phyloP scores from a whole-genome alignment of 1,140 invertebrate species.

The Gryon sp. region DNA sequence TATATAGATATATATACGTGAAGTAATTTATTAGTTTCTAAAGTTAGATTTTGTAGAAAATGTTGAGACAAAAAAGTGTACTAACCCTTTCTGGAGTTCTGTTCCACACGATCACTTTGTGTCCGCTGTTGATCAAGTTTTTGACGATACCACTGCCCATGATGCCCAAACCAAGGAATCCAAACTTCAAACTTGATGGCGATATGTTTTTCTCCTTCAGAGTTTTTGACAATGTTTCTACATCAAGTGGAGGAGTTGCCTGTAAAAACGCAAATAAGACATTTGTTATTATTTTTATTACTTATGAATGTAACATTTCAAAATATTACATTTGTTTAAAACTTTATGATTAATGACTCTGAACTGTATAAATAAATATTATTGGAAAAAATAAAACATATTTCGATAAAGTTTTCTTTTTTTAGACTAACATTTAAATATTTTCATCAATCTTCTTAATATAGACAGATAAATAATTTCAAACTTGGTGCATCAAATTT shows the following conservation, averaged over 20 bases:
- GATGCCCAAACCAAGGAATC: slow-evolving; percentile 96
- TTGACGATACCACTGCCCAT: slow-evolving; percentile 98
- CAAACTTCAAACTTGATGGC: slow-evolving; percentile 92
- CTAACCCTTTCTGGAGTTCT: slow-evolving; percentile 94
- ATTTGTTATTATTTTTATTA: no score
- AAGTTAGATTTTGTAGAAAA: not conserved
- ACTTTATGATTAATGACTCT: no score
- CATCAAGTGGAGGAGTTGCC: slow-evolving; percentile 87
- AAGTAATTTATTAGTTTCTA: not conserved
- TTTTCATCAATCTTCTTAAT: no score
- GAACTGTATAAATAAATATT: no score
- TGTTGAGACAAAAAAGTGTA: no score
- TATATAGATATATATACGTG: not conserved
- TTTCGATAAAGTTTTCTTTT: no score
- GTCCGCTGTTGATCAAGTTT: slow-evolving; percentile 95
- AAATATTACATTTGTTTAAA: no score
- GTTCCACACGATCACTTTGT: slow-evolving; percentile 97
- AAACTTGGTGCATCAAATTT: no score
- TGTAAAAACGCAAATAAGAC: slow-evolving; percentile 72
- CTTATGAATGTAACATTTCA: no score
- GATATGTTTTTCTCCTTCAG: slow-evolving; percentile 92
- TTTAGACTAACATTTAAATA: no score
- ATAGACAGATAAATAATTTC: no score
- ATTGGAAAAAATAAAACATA: no score
- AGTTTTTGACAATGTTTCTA: slow-evolving; percentile 88